These are phyloP conservation scores for Camponotus vicinus DNA, from an alignment of 1,140 invertebrate species.

Conservation along the genomic window DNA sequence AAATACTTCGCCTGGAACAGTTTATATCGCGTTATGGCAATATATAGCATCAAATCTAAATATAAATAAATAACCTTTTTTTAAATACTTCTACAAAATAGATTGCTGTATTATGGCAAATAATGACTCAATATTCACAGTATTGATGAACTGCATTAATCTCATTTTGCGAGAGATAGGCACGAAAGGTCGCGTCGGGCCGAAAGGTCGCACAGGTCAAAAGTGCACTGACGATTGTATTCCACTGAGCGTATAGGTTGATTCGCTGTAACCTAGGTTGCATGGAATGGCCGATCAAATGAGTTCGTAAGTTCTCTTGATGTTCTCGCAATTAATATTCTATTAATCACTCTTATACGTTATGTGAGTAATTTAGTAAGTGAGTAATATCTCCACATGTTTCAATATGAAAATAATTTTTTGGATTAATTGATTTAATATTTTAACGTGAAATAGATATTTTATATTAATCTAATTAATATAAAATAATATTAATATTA, in stretches of 20 bases:
- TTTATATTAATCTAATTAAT: too few species aligned
- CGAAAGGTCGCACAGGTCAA: constrained; percentile 49
- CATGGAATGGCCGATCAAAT: constrained; percentile 3
- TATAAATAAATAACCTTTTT: neutral
- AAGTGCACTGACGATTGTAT: constrained; percentile 31
- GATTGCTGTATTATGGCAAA: neutral
- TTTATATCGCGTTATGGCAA: neutral
- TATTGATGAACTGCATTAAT: constrained; percentile 30
- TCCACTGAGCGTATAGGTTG: neutral
- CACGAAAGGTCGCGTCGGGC: constrained; percentile 25
- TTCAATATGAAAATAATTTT: too few species aligned
- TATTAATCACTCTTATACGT: neutral
- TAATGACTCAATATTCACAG: constrained; percentile 1
- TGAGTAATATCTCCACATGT: too few species aligned
- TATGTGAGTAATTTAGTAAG: neutral
- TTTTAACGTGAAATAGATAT: too few species aligned
- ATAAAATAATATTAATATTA: too few species aligned
- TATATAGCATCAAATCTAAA: neutral
- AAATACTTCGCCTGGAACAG: neutral
- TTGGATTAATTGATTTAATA: too few species aligned
- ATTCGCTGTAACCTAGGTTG: neutral
- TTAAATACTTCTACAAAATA: constrained; percentile 8
- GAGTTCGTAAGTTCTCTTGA: neutral
- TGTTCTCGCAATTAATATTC: neutral
- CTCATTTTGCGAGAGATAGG: constrained; percentile 37